A percentile compares a stretch with the other conserved stretches of the same genome.
phyloP scores from a whole-genome alignment of 1,140 invertebrate genomes.

The Solenopsis fugax region DNA sequence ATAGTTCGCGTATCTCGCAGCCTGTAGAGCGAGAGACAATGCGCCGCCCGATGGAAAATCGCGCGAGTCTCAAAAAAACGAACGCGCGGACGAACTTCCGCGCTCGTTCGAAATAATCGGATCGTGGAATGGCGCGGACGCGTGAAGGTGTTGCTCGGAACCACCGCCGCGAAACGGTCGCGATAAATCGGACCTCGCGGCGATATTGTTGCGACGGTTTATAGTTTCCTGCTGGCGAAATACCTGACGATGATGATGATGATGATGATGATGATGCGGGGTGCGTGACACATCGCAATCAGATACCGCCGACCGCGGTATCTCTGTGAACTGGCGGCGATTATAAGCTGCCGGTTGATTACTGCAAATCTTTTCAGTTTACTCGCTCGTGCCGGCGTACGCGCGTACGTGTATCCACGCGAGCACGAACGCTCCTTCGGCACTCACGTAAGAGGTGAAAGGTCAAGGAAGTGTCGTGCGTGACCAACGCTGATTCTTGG shows the following conservation, averaged over 20 bases:
- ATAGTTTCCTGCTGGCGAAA: background rate
- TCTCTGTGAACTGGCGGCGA: background rate
- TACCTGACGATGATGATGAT: slow-evolving; percentile 12
- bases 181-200: slow-evolving; percentile 30
- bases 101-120: slow-evolving; percentile 36
- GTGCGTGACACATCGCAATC: slow-evolving; percentile 42
- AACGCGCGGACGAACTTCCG: slow-evolving; percentile 16
- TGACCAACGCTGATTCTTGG: background rate
- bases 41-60: slow-evolving; percentile 51
- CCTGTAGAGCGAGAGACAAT: slow-evolving; percentile 39
- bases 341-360: slow-evolving; percentile 15
- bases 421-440: background rate
- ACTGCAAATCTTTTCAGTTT: background rate
- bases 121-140: background rate
- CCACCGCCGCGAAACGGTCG: background rate
- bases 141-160: slow-evolving; percentile 12
- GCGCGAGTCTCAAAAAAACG: slow-evolving; percentile 45
- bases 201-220: background rate
- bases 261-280: background rate
- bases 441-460: background rate
- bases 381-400: background rate
- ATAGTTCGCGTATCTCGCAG: slow-evolving; percentile 32
- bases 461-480: background rate
- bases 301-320: background rate
- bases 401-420: background rate